Evolutionary conservation across 1,140 invertebrate genomes (phyloP).

Genomic region (Rhagoletis pomonella): DNA sequence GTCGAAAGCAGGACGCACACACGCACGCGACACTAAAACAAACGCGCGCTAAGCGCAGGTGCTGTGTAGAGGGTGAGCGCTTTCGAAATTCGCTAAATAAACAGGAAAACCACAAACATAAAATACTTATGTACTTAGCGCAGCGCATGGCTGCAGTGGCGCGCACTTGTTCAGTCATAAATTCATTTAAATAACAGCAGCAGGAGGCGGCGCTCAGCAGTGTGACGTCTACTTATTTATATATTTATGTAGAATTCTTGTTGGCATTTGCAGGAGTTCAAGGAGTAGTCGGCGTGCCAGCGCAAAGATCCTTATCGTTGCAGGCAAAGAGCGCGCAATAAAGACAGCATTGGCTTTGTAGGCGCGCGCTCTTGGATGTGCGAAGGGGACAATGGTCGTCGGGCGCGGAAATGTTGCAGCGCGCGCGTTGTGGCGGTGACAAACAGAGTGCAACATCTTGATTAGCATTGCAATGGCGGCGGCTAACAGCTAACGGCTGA

Average conservation of each 20-base stretch:
- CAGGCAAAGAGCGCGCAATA: neutral
- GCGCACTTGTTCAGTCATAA: constrained; percentile 39
- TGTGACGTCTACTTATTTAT: neutral
- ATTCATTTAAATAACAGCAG: constrained; percentile 41
- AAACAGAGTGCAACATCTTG: constrained; percentile 45
- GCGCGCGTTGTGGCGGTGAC: constrained; percentile 6
- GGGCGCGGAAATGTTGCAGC: constrained; percentile 1
- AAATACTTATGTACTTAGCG: neutral
- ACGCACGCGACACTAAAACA: neutral
- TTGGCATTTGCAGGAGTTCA: constrained; percentile 6
- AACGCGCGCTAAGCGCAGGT: neutral
- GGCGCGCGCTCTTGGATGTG: too few relatives aligned
- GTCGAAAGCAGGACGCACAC: constrained; percentile 44
- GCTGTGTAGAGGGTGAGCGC: neutral
- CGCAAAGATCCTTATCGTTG: constrained; percentile 13
- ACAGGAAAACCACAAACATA: constrained; percentile 22
- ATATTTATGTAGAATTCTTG: neutral
- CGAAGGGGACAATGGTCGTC: neutral
- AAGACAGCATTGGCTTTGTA: neutral
- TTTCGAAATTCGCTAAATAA: constrained; percentile 29
- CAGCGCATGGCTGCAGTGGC: neutral
- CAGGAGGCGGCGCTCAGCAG: neutral
- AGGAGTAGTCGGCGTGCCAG: constrained; percentile 23
- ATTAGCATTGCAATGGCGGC: constrained; percentile 26
- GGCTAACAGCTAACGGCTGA: neutral